Base-by-base conservation (phyloP, 2,888 invertebrate species). In the Colletes collaris region DNA sequence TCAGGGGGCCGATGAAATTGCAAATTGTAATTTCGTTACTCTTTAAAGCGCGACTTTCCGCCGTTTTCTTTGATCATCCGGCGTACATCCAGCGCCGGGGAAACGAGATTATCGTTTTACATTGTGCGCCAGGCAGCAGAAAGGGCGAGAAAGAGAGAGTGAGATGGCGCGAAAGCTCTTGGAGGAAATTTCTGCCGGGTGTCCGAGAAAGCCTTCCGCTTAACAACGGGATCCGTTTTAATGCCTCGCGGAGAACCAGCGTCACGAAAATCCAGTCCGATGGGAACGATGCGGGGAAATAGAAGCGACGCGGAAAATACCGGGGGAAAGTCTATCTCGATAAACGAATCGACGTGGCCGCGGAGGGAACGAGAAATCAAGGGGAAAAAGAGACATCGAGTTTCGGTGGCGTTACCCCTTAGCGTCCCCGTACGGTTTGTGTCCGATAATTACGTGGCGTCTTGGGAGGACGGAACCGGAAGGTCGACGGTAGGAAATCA, bases 371-470 rank as follows among this genome's bases (percentile, higher is more conserved):
- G 16, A 1, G 13, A 52, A 53, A 27, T 6, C 27, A 6, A 13
- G 4, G 5, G 13, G n/a, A 64, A 44, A 59, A 60, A 10, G 10
- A 55, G 19, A 13, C 3, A 5, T 10, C 16, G 16, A 69, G 53
- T 77, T 71, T 64, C 37, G 16, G 10, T 37, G 63, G 46, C 55
- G 27, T 40, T 40, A 40, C 4, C 4, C 7, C 40, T 7, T 40
- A 8, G 44, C 44, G 44, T 2, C 44, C 2, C 58, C 40, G 56
- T 66, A 62, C 65, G 49, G 74, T 68, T 59, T 67, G 70, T 16
- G 71, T 50, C 62, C 70, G 79, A 82, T 87, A 86, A 86, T 86
- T 87, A 85, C 77, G 76, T 63, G 69, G 58, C 78, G 65, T 71
- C 62, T 74, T 67, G n/a, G 66, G 37, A 64, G 70, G 69, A 77